A percentile compares a stretch with the other conserved stretches of the same genome.
Conservation (phyloP, 2,113 vertebrate species). For the Tachysurus fulvidraco region DNA sequence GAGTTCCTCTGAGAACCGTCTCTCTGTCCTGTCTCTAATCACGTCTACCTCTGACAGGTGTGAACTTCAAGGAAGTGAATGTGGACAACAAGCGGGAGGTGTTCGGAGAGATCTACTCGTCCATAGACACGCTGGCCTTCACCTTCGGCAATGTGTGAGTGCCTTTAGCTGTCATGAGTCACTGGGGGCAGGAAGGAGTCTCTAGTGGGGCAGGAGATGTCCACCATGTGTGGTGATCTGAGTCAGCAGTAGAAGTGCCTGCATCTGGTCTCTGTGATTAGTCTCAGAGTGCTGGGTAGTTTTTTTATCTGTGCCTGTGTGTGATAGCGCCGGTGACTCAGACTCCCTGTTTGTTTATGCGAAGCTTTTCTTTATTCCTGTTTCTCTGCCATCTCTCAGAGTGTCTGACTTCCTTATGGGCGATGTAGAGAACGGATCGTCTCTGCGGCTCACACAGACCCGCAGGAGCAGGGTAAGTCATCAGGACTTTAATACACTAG, state of each 20-base stretch:
- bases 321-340: constrained; percentile 17
- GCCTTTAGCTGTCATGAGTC: not conserved
- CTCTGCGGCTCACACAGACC: constrained; percentile 87
- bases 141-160: constrained; percentile 99
- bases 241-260: constrained; percentile 45
- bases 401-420: constrained; percentile 99
- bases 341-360: not conserved
- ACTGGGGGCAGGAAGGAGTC: not conserved
- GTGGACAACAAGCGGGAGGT: constrained; percentile 90
- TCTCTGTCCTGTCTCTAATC: constrained; percentile 7
- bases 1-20: not conserved
- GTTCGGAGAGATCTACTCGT: constrained; percentile 88
- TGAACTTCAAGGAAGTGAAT: constrained; percentile 95
- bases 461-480: constrained; percentile 85
- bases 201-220: not conserved
- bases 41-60: constrained; percentile 72
- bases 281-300: constrained; percentile 18
- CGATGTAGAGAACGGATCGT: constrained; percentile 93
- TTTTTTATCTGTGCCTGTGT: not conserved
- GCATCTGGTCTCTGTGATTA: constrained; percentile 40
- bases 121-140: constrained; percentile 94
- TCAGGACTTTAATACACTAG: not conserved
- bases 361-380: constrained; percentile 3
- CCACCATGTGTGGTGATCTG: constrained; percentile 33
- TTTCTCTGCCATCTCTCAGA: constrained; percentile 66